A percentile compares a stretch with the other conserved stretches of the same genome.
Evolutionary conservation across 2,113 vertebrate genomes (phyloP).

Genomic region (Thamnaconus septentrionalis): DNA sequence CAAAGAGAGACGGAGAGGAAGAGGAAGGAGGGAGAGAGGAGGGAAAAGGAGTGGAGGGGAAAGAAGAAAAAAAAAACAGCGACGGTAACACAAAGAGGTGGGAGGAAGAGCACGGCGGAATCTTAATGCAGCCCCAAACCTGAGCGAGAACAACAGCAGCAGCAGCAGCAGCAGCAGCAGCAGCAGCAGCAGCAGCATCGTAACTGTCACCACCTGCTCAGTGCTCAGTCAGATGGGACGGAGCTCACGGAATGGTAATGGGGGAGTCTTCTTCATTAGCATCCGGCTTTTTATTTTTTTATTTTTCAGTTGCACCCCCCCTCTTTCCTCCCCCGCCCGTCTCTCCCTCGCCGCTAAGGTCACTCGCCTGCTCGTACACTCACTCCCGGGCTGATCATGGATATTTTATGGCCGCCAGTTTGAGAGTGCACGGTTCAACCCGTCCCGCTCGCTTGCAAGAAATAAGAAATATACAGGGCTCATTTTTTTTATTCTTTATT

Average conservation of each 20-base stretch:
- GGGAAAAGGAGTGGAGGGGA: not conserved
- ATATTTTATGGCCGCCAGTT: conserved; percentile 23
- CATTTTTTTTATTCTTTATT: conserved; percentile 40
- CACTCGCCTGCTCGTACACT: conserved; percentile 9
- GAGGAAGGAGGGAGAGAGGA: too few species aligned
- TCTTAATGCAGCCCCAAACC: conserved; percentile 45
- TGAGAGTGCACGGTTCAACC: conserved; percentile 9
- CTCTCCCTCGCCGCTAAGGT: conserved; percentile 20
- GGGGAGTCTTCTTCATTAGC: conserved; percentile 14
- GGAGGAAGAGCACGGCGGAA: conserved; percentile 25
- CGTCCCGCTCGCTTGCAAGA: not conserved
- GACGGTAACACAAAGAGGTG: conserved; percentile 30
- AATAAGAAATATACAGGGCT: conserved; percentile 10
- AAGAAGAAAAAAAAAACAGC: not conserved
- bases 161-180: conserved; percentile 2
- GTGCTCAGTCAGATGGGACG: conserved; percentile 15
- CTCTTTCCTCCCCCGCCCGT: not conserved
- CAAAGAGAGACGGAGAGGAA: not conserved
- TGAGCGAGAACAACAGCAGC: conserved; percentile 24
- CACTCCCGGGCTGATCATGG: conserved; percentile 15
- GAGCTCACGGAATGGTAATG: not conserved
- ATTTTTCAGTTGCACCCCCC: not conserved
- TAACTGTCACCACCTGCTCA: conserved; percentile 46
- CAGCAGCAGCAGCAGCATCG: conserved; percentile 27
- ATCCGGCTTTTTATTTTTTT: conserved; percentile 6